Base-by-base conservation (phyloP, 2,888 invertebrate species). In the Atherix ibis region DNA sequence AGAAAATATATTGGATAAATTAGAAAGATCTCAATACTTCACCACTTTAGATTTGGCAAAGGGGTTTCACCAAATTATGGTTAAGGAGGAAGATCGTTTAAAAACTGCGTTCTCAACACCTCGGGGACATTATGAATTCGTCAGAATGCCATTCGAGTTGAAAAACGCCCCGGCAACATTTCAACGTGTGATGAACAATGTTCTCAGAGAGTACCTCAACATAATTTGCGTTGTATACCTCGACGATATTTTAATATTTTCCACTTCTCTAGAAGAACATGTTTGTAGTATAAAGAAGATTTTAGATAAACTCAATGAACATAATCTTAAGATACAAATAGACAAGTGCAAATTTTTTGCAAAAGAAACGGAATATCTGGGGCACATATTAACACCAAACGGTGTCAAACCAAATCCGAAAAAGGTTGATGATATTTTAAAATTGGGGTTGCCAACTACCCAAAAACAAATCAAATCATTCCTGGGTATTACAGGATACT, bases 171-270 rank as follows among this genome's bases (percentile, higher is more conserved):
- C 44, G 3, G 37, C 45, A 1, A 46, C 45, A 0, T 48, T 49
- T 12, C 44, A 46, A 36, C 22, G 43, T 5, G 14, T 43, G 10
- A 46, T 46, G 43, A 22, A 22, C 9, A 6, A 6, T 22, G 13
- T 27, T 27, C n/a, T 27, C 5, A 27, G 27, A 12, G 27, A 27
- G 5, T 27, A 8, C 27, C 10, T 6, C 13, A 12, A 27, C 12
- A 27, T 12, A 27, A 27, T 13, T 13, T 27, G 27, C 13, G 9
- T 27, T 5, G 27, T 27, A 12, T 27, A 12, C 27, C 27, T 27
- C 13, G 51, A 51, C 29, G 49, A 50, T 32, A 44, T 46, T 2
- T 39, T 54, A 8, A 39, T 49, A 9, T 47, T 43, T 27, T 38
- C 32, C 4, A 44, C 40, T 12, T 43, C 41, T 2, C 30, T 50